Conservation (phyloP, 2,113 vertebrate genomes). For the Scophthalmus maximus region DNA sequence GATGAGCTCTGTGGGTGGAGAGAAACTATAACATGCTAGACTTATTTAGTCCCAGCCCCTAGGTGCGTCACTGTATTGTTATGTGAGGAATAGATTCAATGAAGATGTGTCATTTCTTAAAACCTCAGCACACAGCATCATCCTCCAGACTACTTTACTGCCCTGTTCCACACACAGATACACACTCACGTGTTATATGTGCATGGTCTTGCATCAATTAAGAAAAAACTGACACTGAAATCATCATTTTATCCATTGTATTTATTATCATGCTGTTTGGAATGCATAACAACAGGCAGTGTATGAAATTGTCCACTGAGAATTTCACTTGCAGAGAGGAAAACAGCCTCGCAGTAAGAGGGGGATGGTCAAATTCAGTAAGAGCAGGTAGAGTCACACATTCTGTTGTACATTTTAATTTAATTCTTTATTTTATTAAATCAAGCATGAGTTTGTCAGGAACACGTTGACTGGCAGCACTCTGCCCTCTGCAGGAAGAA, state of each 20-base stretch:
- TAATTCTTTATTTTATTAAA: too few species aligned
- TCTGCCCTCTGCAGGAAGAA: constrained; percentile 29
- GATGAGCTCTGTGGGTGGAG: constrained; percentile 14
- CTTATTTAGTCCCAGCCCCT: not conserved
- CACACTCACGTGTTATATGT: constrained; percentile 1
- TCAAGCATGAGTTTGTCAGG: not conserved
- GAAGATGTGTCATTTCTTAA: constrained; percentile 19
- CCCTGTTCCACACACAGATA: not conserved
- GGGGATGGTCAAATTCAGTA: too few species aligned
- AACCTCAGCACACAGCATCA: constrained; percentile 26
- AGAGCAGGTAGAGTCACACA: not conserved
- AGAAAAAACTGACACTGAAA: too few species aligned
- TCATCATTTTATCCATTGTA: too few species aligned
- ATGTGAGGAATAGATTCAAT: constrained; percentile 52
- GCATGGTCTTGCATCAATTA: too few species aligned
- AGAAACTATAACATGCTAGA: constrained; percentile 1
- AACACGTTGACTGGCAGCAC: not conserved
- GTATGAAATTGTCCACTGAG: too few species aligned
- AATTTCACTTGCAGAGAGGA: not conserved
- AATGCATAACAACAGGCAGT: too few species aligned
- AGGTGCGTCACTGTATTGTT: constrained; percentile 39
- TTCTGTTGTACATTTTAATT: not conserved
- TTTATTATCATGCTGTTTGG: too few species aligned
- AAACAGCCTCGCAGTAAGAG: not conserved
- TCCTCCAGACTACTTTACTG: not conserved